Base-by-base conservation (phyloP, 2,888 invertebrate species). In the Megalurothrips usitatus region DNA sequence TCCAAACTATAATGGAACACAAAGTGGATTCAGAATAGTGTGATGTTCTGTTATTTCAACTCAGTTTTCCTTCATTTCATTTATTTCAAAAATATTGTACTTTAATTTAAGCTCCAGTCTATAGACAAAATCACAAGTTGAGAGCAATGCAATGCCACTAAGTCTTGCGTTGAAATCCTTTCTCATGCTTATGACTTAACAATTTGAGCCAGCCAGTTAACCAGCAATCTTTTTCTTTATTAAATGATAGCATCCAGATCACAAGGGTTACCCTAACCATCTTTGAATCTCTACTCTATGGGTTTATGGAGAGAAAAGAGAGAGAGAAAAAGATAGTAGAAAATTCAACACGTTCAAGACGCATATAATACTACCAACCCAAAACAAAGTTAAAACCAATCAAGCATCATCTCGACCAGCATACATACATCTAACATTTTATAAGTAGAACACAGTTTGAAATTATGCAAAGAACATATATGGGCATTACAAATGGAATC, bases 1-100 rank as follows among this genome's bases (percentile, higher is more conserved):
- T 26, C 68, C 68, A 75, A 75, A 26, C 68, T 75, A 75, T 26
- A 75, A 79, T 82, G 82, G 83, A 83, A 83, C 83, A 83, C 83
- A 83, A 81, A 83, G 83, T 83, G 83, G 83, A 83, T 81, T 83
- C 82, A 81, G 78, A 82, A 82, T 81, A 81, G 81, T 81, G 82
- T 82, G 83, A 83, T 83, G 82, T 81, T 82, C 79, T 52, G 80
- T 81, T 79, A 48, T 75, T 79, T 79, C 68, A 75, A 75, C 68
- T 75, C 68, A 75, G 23, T 75, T 75, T 23, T 75, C 26, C 23
- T 75, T 75, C 23, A n/a, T 26, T 26, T 75, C 68, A 75, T 75
- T 75, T 75, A 75, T 75, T 75, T 75, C 68, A 75, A 75, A 75
- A 75, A 75, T 75, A 75, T 75, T 75, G 68, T 75, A 75, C 68